These are phyloP conservation scores for Tillus elongatus DNA, from an alignment of 2,888 invertebrate genomes.

Conservation along the genomic window DNA sequence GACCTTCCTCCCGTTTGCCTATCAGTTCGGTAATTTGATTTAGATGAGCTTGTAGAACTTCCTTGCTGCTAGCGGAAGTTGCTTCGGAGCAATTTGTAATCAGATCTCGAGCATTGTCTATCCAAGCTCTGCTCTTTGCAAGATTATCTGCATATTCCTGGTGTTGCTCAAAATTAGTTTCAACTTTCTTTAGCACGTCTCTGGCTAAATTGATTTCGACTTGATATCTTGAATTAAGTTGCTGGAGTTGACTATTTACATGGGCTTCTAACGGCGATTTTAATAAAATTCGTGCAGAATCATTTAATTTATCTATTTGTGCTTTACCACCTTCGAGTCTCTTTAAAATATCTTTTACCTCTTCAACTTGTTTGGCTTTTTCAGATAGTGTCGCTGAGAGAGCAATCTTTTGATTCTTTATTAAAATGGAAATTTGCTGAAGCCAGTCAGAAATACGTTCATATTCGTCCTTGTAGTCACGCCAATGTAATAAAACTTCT, in stretches of 20 bases:
- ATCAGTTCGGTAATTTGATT: constrained; percentile 72
- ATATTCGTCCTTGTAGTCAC: constrained; percentile 87
- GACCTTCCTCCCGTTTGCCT: constrained; percentile 76
- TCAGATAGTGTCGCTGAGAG: constrained; percentile 70
- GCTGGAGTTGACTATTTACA: constrained; percentile 77
- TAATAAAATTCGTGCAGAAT: constrained; percentile 64
- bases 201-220: constrained; percentile 80
- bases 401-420: constrained; percentile 82
- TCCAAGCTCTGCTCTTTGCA: constrained; percentile 72
- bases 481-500: constrained; percentile 72
- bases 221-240: constrained; percentile 80
- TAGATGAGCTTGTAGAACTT: constrained; percentile 71
- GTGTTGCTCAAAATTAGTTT: constrained; percentile 80
- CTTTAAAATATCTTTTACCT: constrained; percentile 67
- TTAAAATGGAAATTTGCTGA: constrained; percentile 82
- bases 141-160: constrained; percentile 69
- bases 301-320: constrained; percentile 76
- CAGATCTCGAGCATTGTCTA: constrained; percentile 74
- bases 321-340: constrained; percentile 67
- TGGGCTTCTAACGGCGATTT: constrained; percentile 80
- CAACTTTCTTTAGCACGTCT: constrained; percentile 83
- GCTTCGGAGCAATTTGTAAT: constrained; percentile 74
- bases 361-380: constrained; percentile 75
- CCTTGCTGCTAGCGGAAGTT: constrained; percentile 68
- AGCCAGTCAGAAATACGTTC: constrained; percentile 87